Evolutionary conservation across 2,113 vertebrate genomes (phyloP), one percentile per base, ranked within the genome.

Genomic region (Misgurnus mizolepis): DNA sequence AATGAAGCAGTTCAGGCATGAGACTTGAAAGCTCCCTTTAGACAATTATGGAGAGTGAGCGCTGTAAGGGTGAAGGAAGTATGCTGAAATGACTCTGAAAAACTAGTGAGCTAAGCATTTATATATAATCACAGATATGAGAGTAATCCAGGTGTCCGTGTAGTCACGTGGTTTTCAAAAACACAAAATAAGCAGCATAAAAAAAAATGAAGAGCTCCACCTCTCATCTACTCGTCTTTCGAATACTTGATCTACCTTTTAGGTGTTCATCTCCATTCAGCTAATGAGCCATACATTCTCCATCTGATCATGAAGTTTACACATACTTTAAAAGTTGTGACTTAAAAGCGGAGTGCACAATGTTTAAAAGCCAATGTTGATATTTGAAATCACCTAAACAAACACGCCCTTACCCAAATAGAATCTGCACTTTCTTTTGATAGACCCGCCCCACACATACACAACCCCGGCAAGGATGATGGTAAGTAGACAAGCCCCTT

Each of bases 121-220:
- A 2, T 55, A 60, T 41, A 43, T 67, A 56, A 49, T 68, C 14
- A 49, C 45, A 79, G 27, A 55, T 15, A 17, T 72, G 43, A 53
- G 15, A 82, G 34, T n/a, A 50, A 78, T 58, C 50, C 65, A 27
- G 41, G 45, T 70, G n/a, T 79, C 67, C 27, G 15, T 34, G 58
- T 73, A 40, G 47, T 43, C 71, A 64, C 45, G 65, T 65, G 74
- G 69, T 65, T 79, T 79, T 83, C 73, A 83, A 79, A 79, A 67
- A 79, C 45, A 18, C 7, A 49, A 73, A 69, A 18, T 72, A 49
- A 83, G 53, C 55, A 18, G 45, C 47, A 67, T 22, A 18, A 17
- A 7, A 50, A 61, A 61, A 41, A 49, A 18, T 22, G n/a, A 50
- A 45, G 3, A 34, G n/a, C 12, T 27, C 58, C 43, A 14, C n/a